Conservation (phyloP, 2,888 invertebrate species). For the Mystacides longicornis region DNA sequence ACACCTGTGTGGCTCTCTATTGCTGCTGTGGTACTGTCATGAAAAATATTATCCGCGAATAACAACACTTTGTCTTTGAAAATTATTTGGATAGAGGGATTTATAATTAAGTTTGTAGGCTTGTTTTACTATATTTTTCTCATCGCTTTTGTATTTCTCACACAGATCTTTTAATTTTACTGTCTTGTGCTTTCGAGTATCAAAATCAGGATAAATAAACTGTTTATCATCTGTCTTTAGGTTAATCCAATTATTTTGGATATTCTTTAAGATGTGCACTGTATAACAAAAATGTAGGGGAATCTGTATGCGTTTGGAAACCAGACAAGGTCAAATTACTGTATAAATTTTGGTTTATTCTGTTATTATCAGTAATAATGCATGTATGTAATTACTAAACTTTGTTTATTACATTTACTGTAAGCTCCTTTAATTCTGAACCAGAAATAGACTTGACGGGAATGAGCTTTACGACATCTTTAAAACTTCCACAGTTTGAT, state of each 20-base stretch:
- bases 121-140: neutral
- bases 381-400: neutral
- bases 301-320: neutral
- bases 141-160: neutral
- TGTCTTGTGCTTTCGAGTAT: neutral
- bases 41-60: conserved; percentile 5
- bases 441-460: neutral
- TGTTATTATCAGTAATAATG: neutral
- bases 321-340: neutral
- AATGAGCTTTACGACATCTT: neutral
- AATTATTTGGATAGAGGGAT: conserved; percentile 1
- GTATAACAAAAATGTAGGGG: neutral
- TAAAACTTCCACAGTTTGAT: neutral
- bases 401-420: neutral
- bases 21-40: conserved; percentile 3
- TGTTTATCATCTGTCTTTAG: neutral
- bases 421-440: neutral
- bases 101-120: conserved; percentile 6
- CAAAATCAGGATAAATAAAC: neutral
- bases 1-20: neutral
- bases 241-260: conserved; percentile 5
- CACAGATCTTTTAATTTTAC: neutral
- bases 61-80: conserved; percentile 1
- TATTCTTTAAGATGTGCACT: conserved; percentile 6
- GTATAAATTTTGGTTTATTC: neutral